Percentiles rank a stretch among this genome's conserved stretches.
Conservation (phyloP, 2,888 invertebrate species). For the Synergus itoensis region DNA sequence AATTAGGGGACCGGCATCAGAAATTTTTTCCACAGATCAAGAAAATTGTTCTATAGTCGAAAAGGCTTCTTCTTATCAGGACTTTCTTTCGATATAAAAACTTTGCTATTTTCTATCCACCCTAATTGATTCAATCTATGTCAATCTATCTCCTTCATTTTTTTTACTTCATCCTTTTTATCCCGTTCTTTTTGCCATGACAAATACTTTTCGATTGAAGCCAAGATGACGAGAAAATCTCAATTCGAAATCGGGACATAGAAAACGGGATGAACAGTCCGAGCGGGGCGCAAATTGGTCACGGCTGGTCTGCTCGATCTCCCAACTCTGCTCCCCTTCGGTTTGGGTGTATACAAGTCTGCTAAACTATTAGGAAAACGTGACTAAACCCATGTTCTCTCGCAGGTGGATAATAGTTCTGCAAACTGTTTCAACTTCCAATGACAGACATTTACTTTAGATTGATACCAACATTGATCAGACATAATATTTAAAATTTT, state of each 20-base stretch:
- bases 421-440: neutral
- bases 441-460: neutral
- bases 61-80: too few species aligned
- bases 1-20: too few species aligned
- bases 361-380: conserved; percentile 70
- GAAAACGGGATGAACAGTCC: conserved; percentile 46
- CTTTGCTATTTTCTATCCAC: too few species aligned
- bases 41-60: too few species aligned
- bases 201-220: conserved; percentile 56
- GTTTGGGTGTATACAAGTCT: conserved; percentile 63
- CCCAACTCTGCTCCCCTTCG: conserved; percentile 55
- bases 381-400: conserved; percentile 3
- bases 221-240: conserved; percentile 48
- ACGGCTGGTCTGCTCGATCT: conserved; percentile 74
- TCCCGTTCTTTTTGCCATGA: conserved; percentile 49
- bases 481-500: neutral
- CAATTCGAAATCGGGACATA: conserved; percentile 34
- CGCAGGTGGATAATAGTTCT: conserved; percentile 1
- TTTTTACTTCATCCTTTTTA: neutral
- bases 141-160: neutral
- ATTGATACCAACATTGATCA: neutral
- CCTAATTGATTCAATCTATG: neutral
- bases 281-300: conserved; percentile 74
- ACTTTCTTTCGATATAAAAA: too few species aligned
- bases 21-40: too few species aligned